phyloP scores from a whole-genome alignment of 2,888 invertebrate genomes.

The Petrolisthes cinctipes region DNA sequence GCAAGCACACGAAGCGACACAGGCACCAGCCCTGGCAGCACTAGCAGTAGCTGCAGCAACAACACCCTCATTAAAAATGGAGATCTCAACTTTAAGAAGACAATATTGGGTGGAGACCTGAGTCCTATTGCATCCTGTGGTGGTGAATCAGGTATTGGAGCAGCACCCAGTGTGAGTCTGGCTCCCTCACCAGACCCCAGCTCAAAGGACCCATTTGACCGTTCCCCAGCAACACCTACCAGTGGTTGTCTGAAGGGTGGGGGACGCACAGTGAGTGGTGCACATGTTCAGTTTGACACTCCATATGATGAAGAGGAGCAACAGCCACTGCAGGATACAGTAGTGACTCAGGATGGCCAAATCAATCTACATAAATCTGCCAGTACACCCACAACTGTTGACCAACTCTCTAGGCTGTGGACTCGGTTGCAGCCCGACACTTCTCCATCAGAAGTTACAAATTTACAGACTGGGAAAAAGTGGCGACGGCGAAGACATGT shows the following conservation, averaged over 20 bases:
- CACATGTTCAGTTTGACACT: conserved; percentile 64
- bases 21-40: conserved; percentile 41
- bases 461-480: conserved; percentile 27
- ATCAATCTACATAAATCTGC: conserved; percentile 30
- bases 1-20: conserved; percentile 40
- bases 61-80: conserved; percentile 1
- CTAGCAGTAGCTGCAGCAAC: conserved; percentile 10
- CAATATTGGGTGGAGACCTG: conserved; percentile 20
- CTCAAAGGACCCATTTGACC: conserved; percentile 30
- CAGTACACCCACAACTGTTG: conserved; percentile 30
- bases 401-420: conserved; percentile 39
- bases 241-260: conserved; percentile 60
- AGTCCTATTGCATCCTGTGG: conserved; percentile 53
- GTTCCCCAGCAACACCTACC: conserved; percentile 57
- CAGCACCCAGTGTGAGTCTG: conserved; percentile 15
- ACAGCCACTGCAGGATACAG: conserved; percentile 39
- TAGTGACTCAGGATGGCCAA: conserved; percentile 40
- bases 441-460: conserved; percentile 41
- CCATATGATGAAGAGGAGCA: conserved; percentile 55
- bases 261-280: conserved; percentile 42
- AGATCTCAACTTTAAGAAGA: conserved; percentile 25
- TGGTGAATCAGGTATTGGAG: conserved; percentile 31
- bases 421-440: conserved; percentile 38
- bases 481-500: conserved; percentile 48
- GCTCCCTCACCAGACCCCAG: conserved; percentile 21